Conservation (phyloP, 2,113 vertebrate species). For the Sturnus vulgaris region DNA sequence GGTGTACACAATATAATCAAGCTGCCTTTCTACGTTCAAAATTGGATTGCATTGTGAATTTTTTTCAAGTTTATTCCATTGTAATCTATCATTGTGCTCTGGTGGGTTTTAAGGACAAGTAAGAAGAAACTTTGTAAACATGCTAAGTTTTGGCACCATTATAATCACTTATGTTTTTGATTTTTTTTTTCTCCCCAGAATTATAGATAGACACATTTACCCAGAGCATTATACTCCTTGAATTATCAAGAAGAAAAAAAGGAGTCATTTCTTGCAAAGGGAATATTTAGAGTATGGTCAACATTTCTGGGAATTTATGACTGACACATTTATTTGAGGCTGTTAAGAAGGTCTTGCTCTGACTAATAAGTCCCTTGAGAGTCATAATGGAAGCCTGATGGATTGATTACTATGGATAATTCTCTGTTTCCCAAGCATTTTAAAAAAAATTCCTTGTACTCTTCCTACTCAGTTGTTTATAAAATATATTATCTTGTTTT, state of each 20-base stretch:
- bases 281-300: background rate
- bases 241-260: background rate
- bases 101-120: background rate
- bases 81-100: background rate
- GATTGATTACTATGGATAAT: constrained; percentile 12
- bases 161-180: background rate
- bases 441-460: background rate
- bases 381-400: constrained; percentile 53
- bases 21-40: background rate
- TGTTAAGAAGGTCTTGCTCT: constrained; percentile 27
- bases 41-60: background rate
- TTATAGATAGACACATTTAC: background rate
- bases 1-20: background rate
- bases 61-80: background rate
- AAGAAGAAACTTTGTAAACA: background rate
- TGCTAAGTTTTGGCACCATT: background rate
- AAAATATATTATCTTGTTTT: constrained; percentile 21
- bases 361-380: constrained; percentile 32
- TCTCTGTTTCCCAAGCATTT: constrained; percentile 14
- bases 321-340: constrained; percentile 37
- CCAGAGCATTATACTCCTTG: background rate
- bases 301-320: constrained; percentile 60
- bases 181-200: background rate
- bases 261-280: background rate
- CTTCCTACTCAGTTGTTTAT: background rate